A percentile compares a stretch with the other conserved stretches of the same genome.
These are phyloP conservation scores for Channa maculata DNA, from an alignment of 2,113 vertebrate species.

Conservation along the genomic window DNA sequence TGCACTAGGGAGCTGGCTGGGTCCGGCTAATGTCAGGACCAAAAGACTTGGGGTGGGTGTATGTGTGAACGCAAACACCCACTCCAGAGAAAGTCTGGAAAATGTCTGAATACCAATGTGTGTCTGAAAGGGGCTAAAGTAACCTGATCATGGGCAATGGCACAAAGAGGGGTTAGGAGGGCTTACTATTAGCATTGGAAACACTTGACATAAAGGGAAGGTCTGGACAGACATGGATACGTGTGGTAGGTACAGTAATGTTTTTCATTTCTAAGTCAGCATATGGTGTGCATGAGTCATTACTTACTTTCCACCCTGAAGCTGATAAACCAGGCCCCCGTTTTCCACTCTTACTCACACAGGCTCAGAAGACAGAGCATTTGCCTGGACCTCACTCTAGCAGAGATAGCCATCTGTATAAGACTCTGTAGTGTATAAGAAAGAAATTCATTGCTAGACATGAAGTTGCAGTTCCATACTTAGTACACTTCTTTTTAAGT, in stretches of 20 bases:
- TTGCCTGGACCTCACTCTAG: background rate
- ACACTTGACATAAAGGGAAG: background rate
- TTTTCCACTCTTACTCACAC: background rate
- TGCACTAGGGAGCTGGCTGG: too few relatives aligned
- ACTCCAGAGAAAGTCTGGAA: too few relatives aligned
- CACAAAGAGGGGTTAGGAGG: background rate
- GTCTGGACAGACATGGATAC: background rate
- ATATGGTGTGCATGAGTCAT: conserved; percentile 68
- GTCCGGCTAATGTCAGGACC: too few relatives aligned
- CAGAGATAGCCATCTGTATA: background rate
- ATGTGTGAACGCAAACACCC: too few relatives aligned
- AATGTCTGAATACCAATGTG: too few relatives aligned
- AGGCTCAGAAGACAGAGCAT: background rate
- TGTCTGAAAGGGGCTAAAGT: background rate
- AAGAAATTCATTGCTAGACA: background rate
- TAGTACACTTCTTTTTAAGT: background rate
- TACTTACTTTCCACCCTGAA: conserved; percentile 67
- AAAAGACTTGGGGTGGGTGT: too few relatives aligned
- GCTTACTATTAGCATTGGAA: background rate
- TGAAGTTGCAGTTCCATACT: background rate
- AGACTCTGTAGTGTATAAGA: too few relatives aligned
- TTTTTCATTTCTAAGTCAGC: conserved; percentile 82
- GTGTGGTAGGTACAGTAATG: background rate
- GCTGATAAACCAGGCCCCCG: conserved; percentile 79
- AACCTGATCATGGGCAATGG: background rate